phyloP scores from a whole-genome alignment of 2,113 vertebrate species.

The Siniperca knerii region DNA sequence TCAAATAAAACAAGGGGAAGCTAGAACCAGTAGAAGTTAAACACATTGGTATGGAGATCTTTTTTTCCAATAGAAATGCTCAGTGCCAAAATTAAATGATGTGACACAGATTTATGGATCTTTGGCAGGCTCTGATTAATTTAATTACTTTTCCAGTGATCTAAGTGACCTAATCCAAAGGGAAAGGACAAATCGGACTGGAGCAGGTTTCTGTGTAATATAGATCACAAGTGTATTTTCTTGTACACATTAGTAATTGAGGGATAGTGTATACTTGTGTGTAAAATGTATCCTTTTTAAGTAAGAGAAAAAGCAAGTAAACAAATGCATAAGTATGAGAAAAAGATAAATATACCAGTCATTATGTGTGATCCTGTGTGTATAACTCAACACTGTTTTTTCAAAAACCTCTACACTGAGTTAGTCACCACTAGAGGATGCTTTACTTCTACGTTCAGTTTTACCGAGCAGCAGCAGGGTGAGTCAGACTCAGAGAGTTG shows the following conservation, averaged over 20 bases:
- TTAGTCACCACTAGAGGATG: slow-evolving; percentile 45
- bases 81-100: no score
- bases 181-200: not conserved
- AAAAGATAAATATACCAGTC: not conserved
- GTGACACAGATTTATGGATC: no score
- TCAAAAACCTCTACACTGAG: not conserved
- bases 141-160: no score
- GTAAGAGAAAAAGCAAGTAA: not conserved
- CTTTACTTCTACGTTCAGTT: slow-evolving; percentile 5
- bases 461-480: not conserved
- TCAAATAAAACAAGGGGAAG: not conserved
- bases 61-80: no score
- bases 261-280: not conserved
- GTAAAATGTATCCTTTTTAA: not conserved
- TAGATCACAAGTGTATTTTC: not conserved
- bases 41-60: no score
- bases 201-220: not conserved
- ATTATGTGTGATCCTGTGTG: not conserved
- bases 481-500: slow-evolving; percentile 5
- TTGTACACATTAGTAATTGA: not conserved
- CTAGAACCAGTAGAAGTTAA: not conserved
- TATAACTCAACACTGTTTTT: not conserved
- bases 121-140: not conserved
- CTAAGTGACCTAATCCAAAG: not conserved
- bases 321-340: not conserved